A percentile compares a stretch with the other conserved stretches of the same genome.
Evolutionary conservation across 2,888 invertebrate species (phyloP).

Genomic region (Andrena marginata): DNA sequence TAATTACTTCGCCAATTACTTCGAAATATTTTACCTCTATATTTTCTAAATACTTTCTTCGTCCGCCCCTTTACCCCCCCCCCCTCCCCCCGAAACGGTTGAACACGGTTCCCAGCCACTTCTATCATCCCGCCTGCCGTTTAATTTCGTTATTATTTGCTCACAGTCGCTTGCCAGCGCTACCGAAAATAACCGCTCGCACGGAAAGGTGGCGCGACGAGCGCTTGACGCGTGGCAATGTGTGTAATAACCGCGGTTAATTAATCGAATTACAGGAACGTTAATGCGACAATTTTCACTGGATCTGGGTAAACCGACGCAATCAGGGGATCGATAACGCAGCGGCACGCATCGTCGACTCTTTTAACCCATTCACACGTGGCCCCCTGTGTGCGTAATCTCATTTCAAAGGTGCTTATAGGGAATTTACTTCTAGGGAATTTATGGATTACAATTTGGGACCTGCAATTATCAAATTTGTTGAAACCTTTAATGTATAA

Average conservation of each 20-base stretch:
- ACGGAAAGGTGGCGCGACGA: conserved; percentile 18
- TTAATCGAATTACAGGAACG: conserved; percentile 54
- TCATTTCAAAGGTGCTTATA: background rate
- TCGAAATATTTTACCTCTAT: conserved; percentile 56
- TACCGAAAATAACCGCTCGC: background rate
- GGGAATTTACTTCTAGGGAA: background rate
- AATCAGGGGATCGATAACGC: conserved; percentile 43
- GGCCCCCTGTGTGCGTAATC: background rate
- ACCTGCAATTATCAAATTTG: too few species aligned
- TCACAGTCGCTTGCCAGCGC: too few species aligned
- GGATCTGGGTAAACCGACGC: conserved; percentile 13
- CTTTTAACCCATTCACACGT: conserved; percentile 27
- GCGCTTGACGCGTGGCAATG: conserved; percentile 31
- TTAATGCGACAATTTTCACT: conserved; percentile 53
- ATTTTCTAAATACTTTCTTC: conserved; percentile 46
- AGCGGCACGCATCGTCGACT: conserved; percentile 36
- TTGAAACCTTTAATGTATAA: too few species aligned
- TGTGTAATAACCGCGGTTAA: conserved; percentile 51
- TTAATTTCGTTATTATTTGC: conserved; percentile 11
- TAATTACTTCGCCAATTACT: conserved; percentile 61
- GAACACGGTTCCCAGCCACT: background rate
- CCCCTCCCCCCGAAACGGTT: background rate
- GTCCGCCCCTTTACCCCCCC: background rate
- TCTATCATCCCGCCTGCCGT: background rate
- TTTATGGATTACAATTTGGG: background rate